Evolutionary conservation across 2,888 invertebrate genomes (phyloP).

Genomic region (Metacarcinus magister): DNA sequence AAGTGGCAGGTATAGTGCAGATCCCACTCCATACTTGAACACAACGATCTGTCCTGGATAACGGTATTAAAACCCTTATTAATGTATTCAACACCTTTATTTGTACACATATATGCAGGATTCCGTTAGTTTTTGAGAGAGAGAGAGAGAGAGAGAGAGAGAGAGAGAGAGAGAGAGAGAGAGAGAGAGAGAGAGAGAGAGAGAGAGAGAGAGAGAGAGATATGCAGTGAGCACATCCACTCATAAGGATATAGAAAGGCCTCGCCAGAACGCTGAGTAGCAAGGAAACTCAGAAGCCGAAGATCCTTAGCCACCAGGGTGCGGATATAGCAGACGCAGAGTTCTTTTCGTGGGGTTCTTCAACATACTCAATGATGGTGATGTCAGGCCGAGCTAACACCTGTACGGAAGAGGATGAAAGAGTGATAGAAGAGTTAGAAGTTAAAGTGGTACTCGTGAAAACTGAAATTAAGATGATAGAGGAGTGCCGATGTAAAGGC

Average conservation of each 20-base stretch:
- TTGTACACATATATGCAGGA: not conserved
- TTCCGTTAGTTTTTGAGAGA: not conserved
- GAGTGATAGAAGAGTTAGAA: no score
- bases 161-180: slow-evolving; percentile 57
- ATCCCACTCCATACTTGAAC: no score
- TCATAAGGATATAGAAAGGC: not conserved
- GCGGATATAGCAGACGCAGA: not conserved
- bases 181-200: slow-evolving; percentile 26
- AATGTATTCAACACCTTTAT: not conserved
- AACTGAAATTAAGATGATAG: no score
- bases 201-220: not conserved
- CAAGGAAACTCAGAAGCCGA: slow-evolving; percentile 31
- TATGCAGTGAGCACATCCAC: not conserved
- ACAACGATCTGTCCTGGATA: no score
- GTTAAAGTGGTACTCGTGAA: no score
- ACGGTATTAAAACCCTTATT: not conserved
- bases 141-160: slow-evolving; percentile 56
- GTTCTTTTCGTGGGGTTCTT: not conserved
- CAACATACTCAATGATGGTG: not conserved
- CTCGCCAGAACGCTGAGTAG: not conserved
- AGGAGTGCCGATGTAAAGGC: no score
- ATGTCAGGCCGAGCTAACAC: not conserved
- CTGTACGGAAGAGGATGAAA: not conserved
- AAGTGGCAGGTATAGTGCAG: no score
- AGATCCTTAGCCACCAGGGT: slow-evolving; percentile 61